Base-by-base conservation (phyloP, 1,140 invertebrate genomes). In the Aphelinus atriplicis region DNA sequence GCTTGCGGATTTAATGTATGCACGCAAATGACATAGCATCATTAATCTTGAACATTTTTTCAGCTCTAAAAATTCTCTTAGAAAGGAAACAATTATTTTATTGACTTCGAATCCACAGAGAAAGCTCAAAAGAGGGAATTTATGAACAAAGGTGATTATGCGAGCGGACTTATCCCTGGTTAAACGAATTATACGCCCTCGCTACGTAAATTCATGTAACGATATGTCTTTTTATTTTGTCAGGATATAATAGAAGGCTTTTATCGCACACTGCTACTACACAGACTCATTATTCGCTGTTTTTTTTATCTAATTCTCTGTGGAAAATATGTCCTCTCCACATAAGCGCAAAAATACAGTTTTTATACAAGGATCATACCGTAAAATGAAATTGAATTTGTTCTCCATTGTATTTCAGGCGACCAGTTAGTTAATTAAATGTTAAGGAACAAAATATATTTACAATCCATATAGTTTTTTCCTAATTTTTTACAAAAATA, bases 221-320 rank as follows among this genome's bases (percentile, higher is more conserved):
- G 75, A 76, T 76, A 76, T 76, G 75, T 76, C 56, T 76, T 74
- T 76, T 76, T 71, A 71, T 53, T 71, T 76, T 71, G 56, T 76
- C 48, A 62, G 63, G 69, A 68, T 76, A 76, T 72, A 70, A 60
- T 66, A 60, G 66, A 75, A 75, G 73, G 73, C 73, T 70, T 4
- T 64, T 5, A 55, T 69, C 45, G 53, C 58, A 43, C 3, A 55
- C 73, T 65, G 68, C 63, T 2, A 7, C 64, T 72, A 65, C 48
- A 53, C 73, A 75, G 60, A 69, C 3, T 65, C 45, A 45, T 60
- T 46, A 46, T 55, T 58, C 51, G 6, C 53, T 67, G 45, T 60
- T 58, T 60, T 42, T 26, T 65, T 73, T 50, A 63, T 70, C 66
- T 70, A 71, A 75, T 66, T 61, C 47, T 43, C 42, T 42, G 57